Evolutionary conservation across 2,888 invertebrate species (phyloP), one percentile per base, ranked within the genome.

Genomic region (Coelinius sp.): DNA sequence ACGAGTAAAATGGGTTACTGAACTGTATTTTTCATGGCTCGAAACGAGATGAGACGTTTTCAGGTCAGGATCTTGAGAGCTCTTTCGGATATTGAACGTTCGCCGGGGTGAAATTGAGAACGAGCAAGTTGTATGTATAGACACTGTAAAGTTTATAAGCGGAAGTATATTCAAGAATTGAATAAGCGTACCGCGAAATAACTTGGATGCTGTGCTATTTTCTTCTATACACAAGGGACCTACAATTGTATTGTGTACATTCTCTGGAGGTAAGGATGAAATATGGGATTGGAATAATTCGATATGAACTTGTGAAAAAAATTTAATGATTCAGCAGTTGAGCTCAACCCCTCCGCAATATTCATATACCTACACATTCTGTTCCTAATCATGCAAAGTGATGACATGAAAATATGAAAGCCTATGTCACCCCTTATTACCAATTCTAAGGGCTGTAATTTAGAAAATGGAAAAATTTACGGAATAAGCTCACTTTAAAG

Each of bases 1-100:
- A 66, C 27, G 0, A 31, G 66, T 10, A 52, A 52, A 52, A 22
- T 52, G 24, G 52, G 52, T 52, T 52, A 52, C 10, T 52, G 52
- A 52, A 52, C 52, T 52, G 22, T 8, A 5, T 35, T 35, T 52
- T 52, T 52, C 52, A 22, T 12, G 24, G 24, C 20, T 12, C 52
- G 52, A 49, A 49, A 38, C 52, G 25, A 65, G 14, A 38, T 12
- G 53, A 22, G 67, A 67, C 56, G 41, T 67, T 67, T 67, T 46
- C 67, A 67, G 56, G 67, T 67, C 67, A 67, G 49, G 49, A 20
- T 24, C 52, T 38, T 41, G 56, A 67, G 53, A 67, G 67, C 67
- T 67, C 56, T 67, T 67, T 53, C 35, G 67, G 22, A 67, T 67
- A 67, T 53, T 67, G 24, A n/a, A 24, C 22, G 41, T 25, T 63